Base-by-base conservation (phyloP, 2,888 invertebrate genomes). In the Portevinia maculata region DNA sequence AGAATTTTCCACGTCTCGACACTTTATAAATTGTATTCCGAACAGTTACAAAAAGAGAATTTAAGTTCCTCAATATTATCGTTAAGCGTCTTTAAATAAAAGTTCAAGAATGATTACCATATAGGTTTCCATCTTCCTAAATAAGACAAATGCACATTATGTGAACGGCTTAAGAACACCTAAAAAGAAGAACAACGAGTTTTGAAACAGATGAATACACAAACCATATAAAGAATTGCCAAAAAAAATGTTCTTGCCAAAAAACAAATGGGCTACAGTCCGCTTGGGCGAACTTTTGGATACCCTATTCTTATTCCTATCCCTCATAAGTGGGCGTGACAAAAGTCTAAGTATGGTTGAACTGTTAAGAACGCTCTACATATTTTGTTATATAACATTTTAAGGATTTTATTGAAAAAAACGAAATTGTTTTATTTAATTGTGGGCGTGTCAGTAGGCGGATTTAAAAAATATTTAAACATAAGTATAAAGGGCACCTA, bases 71-170 rank as follows among this genome's bases (percentile, higher is more conserved):
- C 55, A 13, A 24, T 48, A 7, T 30, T 55, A 55, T 46, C 55
- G 1, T 21, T 50, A 50, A 52, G 69, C 67, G 67, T 64, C 6
- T 84, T 84, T 59, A 37, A 32, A 9, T 4, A 53, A 13, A 74
- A 34, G 48, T 84, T 73, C 32, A 78, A 52, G 4, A 76, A 30
- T 19, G 24, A 53, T 53, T 75, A 46, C 13, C 41, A 67, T 64
- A 17, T 79, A 13, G 73, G 73, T 1, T 73, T 73, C 44, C 52
- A 79, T 34, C 11, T 57, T 24, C 71, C 71, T 55, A 59, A 79
- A 79, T 65, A 71, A 19, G 37, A 62, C 28, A 62, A 73, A 48
- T 64, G 64, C 5, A 21, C 30, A n/a, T 53, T 46, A 9, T 74
- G 64, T 65, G 57, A 55, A 15, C 19, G 7, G 15, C 3, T 1